These are phyloP conservation scores for Diachrysia chrysitis DNA, from an alignment of 2,888 invertebrate genomes.

Conservation along the genomic window DNA sequence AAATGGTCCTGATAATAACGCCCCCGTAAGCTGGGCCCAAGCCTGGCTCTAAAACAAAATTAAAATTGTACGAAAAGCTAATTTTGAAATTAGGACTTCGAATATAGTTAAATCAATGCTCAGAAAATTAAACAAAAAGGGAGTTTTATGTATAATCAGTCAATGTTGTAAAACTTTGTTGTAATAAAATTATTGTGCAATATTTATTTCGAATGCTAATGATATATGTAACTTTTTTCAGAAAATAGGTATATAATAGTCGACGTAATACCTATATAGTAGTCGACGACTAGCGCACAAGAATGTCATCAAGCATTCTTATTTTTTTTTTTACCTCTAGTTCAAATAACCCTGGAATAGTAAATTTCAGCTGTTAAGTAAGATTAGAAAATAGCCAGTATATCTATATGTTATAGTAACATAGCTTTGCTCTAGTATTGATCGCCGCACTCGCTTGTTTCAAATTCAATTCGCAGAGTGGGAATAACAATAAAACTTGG, in stretches of 20 bases:
- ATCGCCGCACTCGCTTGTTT: slow-evolving; percentile 80
- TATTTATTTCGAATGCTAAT: no score
- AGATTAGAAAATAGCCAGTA: slow-evolving; percentile 30
- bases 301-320: no score
- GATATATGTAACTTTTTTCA: no score
- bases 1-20: slow-evolving; percentile 86
- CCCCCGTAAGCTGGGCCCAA: slow-evolving; percentile 77
- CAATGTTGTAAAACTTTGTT: no score
- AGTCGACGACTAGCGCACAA: no score
- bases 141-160: neutral
- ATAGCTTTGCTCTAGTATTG: slow-evolving; percentile 68
- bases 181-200: no score
- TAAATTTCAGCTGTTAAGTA: no score
- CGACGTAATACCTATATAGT: no score
- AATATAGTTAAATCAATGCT: slow-evolving; percentile 1
- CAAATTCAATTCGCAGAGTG: slow-evolving; percentile 88
- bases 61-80: slow-evolving; percentile 76
- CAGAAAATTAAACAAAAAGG: neutral
- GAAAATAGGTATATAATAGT: no score
- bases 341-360: no score
- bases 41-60: slow-evolving; percentile 81
- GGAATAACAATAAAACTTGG: slow-evolving; percentile 86
- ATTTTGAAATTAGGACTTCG: slow-evolving; percentile 20
- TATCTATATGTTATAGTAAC: no score
- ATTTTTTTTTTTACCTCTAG: no score